Evolutionary conservation across 2,113 vertebrate species (phyloP).

Genomic region (Jaculus jaculus): DNA sequence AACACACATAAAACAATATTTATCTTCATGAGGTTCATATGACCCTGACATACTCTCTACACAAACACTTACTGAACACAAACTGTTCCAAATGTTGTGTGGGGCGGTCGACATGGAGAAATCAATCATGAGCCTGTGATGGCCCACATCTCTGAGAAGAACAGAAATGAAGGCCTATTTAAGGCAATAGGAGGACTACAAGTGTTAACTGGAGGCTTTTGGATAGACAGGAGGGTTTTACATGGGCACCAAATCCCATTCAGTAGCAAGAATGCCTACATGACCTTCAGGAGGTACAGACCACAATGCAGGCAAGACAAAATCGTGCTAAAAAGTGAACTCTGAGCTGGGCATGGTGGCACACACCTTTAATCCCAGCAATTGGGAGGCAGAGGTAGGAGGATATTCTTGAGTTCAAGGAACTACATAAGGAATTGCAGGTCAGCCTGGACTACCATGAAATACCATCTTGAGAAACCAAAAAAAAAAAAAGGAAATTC

Average conservation of each 20-base stretch:
- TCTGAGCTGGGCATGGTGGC: neutral
- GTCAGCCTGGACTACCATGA: too few species aligned
- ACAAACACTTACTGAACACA: neutral
- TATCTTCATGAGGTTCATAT: neutral
- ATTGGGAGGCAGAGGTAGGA: too few species aligned
- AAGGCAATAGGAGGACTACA: neutral
- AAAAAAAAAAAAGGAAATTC: too few species aligned
- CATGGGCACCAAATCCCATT: neutral
- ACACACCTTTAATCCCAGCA: too few species aligned
- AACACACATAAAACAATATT: slow-evolving; percentile 40
- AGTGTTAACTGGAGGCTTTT: neutral
- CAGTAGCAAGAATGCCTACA: neutral
- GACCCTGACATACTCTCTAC: slow-evolving; percentile 32
- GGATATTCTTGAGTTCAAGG: too few species aligned
- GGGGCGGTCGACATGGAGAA: neutral
- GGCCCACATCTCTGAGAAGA: neutral
- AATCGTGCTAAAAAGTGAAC: neutral
- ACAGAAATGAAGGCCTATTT: neutral
- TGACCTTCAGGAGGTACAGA: neutral
- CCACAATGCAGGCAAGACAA: neutral
- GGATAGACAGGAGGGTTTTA: neutral
- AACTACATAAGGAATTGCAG: too few species aligned
- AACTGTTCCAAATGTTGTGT: neutral
- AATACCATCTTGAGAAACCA: too few species aligned
- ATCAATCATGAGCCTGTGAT: neutral